Evolutionary conservation across 2,888 invertebrate genomes (phyloP).

Genomic region (Dolichopus griseipennis): DNA sequence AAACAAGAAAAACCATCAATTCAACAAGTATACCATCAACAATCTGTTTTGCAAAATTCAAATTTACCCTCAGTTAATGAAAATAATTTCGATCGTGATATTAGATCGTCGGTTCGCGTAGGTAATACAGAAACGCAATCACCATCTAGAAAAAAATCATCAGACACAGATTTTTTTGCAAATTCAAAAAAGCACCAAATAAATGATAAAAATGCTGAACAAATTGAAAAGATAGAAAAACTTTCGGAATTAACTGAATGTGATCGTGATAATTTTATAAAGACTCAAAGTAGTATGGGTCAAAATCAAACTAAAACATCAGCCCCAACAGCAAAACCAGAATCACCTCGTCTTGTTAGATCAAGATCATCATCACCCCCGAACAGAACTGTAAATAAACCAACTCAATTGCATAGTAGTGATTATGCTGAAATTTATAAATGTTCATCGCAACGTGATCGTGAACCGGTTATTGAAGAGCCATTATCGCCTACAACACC

Average conservation of each 20-base stretch:
- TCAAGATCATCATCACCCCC: slow-evolving; percentile 13
- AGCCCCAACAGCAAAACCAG: slow-evolving; percentile 19
- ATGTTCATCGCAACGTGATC: background rate
- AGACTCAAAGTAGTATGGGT: slow-evolving; percentile 24
- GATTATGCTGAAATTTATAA: slow-evolving; percentile 4
- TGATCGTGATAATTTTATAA: slow-evolving; percentile 27
- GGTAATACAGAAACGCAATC: slow-evolving; percentile 15
- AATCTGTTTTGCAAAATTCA: background rate
- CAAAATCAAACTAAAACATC: slow-evolving; percentile 24
- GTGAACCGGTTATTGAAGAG: background rate
- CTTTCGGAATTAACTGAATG: slow-evolving; percentile 28
- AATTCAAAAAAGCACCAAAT: background rate
- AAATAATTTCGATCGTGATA: slow-evolving; percentile 16
- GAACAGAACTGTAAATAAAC: background rate
- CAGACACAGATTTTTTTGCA: background rate
- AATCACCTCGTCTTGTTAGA: slow-evolving; percentile 12
- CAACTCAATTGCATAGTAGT: slow-evolving; percentile 12
- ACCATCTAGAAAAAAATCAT: slow-evolving; percentile 13
- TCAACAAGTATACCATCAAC: slow-evolving; percentile 4
- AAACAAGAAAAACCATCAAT: background rate
- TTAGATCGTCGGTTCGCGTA: slow-evolving; percentile 25
- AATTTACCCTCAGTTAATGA: slow-evolving; percentile 11
- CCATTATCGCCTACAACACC: slow-evolving; percentile 10
- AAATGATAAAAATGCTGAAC: slow-evolving; percentile 10
- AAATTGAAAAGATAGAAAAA: slow-evolving; percentile 14